A percentile compares a stretch with the other conserved stretches of the same genome.
Evolutionary conservation across 2,888 invertebrate genomes (phyloP).

Genomic region (Epinotia demarniana): DNA sequence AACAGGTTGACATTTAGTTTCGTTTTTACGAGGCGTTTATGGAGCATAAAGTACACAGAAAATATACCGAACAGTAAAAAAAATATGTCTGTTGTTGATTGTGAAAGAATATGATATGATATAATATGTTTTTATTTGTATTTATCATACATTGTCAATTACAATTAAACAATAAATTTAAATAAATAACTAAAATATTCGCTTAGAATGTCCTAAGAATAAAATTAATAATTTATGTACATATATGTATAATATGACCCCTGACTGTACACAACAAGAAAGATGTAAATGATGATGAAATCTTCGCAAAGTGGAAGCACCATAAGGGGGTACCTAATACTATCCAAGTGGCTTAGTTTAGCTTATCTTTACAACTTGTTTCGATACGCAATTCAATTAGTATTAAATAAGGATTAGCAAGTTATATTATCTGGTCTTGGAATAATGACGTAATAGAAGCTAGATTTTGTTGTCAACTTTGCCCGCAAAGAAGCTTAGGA

Average conservation of each 20-base stretch:
- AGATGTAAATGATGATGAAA: not conserved
- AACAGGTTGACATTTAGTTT: slow-evolving; percentile 11
- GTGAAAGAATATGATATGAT: not conserved
- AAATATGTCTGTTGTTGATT: slow-evolving; percentile 5
- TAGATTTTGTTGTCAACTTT: not conserved
- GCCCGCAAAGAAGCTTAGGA: not conserved
- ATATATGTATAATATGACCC: too few relatives aligned
- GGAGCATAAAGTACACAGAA: slow-evolving; percentile 31
- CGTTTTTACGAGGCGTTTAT: slow-evolving; percentile 40
- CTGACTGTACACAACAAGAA: too few relatives aligned
- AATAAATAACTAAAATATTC: too few relatives aligned
- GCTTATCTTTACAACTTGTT: slow-evolving; percentile 37
- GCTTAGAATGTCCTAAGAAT: too few relatives aligned
- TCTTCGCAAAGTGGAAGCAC: not conserved
- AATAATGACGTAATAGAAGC: slow-evolving; percentile 10
- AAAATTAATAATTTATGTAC: too few relatives aligned
- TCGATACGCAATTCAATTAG: slow-evolving; percentile 14
- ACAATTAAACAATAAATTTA: too few relatives aligned
- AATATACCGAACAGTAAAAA: slow-evolving; percentile 30
- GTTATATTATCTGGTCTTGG: not conserved
- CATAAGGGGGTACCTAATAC: not conserved
- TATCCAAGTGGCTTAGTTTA: slow-evolving; percentile 13
- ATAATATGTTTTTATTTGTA: too few relatives aligned
- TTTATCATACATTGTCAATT: too few relatives aligned
- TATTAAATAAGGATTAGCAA: slow-evolving; percentile 12